Conservation (phyloP, 2,113 vertebrate species). For the Lophius piscatorius region DNA sequence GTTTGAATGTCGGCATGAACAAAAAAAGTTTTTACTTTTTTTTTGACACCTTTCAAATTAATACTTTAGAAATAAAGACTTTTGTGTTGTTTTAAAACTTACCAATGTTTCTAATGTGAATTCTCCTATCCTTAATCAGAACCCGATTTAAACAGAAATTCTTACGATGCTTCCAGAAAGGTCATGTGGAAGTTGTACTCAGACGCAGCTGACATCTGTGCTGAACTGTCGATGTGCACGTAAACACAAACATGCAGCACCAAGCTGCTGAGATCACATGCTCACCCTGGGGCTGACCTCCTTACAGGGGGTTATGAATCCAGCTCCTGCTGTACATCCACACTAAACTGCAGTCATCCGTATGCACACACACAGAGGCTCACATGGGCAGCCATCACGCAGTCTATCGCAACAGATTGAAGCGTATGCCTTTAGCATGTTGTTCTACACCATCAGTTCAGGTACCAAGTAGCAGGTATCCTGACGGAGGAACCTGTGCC, state of each 20-base stretch:
- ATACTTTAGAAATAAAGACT: too few species aligned
- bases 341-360: constrained; percentile 32
- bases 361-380: constrained; percentile 22
- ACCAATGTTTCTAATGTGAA: too few species aligned
- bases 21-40: too few species aligned
- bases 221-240: constrained; percentile 4
- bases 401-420: constrained; percentile 21
- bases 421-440: constrained; percentile 35
- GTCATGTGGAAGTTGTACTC: too few species aligned
- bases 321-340: constrained; percentile 20
- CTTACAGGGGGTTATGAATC: constrained; percentile 34
- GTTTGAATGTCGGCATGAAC: too few species aligned
- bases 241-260: constrained; percentile 42
- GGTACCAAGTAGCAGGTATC: too few species aligned
- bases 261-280: constrained; percentile 30
- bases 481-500: too few species aligned
- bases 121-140: too few species aligned
- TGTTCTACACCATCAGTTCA: constrained; percentile 47
- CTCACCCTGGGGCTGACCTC: constrained; percentile 52
- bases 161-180: too few species aligned
- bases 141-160: too few species aligned
- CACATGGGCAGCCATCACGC: constrained; percentile 16
- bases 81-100: too few species aligned
- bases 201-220: constrained; percentile 18
- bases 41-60: too few species aligned